Percentiles rank a stretch among this genome's conserved stretches.
Conservation (phyloP, 2,113 vertebrate species). For the Eonycteris spelaea region DNA sequence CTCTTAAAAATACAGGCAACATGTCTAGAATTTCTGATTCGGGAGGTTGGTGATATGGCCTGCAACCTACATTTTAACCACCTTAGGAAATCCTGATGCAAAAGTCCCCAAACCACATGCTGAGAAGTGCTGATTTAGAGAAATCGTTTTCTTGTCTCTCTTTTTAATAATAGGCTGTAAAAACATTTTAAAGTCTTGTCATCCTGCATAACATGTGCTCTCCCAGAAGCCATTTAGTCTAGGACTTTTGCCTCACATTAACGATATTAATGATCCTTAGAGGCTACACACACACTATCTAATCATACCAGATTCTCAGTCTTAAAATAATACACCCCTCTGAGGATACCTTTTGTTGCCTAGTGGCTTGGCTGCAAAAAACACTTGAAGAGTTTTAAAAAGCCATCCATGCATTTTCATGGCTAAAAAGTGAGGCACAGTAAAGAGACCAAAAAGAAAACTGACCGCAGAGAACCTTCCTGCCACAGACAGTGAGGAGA, state of each 20-base stretch:
- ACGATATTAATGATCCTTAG: conserved; percentile 49
- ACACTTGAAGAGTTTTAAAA: conserved; percentile 6
- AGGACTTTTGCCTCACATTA: conserved; percentile 20
- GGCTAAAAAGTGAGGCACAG: not conserved
- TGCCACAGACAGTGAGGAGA: conserved; percentile 45
- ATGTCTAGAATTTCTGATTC: not conserved
- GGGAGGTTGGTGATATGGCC: not conserved
- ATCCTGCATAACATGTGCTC: conserved; percentile 54
- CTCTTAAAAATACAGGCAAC: not conserved
- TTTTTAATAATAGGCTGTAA: conserved; percentile 51
- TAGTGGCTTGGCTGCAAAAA: not conserved
- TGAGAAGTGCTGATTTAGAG: conserved; percentile 45
- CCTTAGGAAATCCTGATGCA: not conserved
- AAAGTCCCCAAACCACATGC: not conserved
- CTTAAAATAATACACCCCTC: conserved; percentile 45
- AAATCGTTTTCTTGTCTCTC: conserved; percentile 30
- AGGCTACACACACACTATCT: not conserved
- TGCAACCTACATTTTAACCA: not conserved
- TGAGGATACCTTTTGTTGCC: not conserved
- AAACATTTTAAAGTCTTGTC: conserved; percentile 51
- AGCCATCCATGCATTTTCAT: not conserved
- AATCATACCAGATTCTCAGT: conserved; percentile 14
- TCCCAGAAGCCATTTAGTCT: conserved; percentile 46
- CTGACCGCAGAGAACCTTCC: conserved; percentile 44
- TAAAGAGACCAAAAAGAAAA: conserved; percentile 37